Conservation (phyloP, 2,888 invertebrate species). For the Chymomyza fuscimana region DNA sequence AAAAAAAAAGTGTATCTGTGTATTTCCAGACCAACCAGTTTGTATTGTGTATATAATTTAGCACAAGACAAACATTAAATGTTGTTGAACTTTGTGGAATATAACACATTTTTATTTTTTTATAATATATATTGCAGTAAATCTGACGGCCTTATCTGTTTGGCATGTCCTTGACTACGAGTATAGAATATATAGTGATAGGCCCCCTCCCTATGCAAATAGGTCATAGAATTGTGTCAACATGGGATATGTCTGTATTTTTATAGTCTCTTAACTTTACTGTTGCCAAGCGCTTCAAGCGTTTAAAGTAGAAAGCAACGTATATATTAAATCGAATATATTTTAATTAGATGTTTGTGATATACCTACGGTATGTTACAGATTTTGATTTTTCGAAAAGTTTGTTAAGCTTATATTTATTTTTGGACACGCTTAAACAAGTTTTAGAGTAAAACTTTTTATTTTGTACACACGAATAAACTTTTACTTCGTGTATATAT, state of each 20-base stretch:
- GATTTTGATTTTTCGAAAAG: background rate
- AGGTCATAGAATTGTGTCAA: background rate
- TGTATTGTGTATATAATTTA: background rate
- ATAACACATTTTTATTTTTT: background rate
- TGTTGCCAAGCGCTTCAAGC: background rate
- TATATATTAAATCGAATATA: background rate
- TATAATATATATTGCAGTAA: background rate
- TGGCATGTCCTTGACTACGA: background rate
- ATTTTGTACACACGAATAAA: no score
- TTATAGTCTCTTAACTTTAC: background rate
- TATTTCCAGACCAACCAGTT: constrained; percentile 1
- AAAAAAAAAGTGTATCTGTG: background rate
- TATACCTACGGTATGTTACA: background rate
- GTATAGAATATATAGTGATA: background rate
- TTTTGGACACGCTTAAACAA: no score
- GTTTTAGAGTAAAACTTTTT: no score
- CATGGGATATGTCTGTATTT: background rate
- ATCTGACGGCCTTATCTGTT: background rate
- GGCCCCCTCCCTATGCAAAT: background rate
- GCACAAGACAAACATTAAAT: background rate
- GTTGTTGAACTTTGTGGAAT: constrained; percentile 3
- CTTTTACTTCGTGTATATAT: no score
- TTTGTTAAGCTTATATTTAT: background rate
- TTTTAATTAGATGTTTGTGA: background rate
- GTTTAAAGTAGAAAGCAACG: background rate